phyloP scores from a whole-genome alignment of 1,140 invertebrate species.

The Saccostrea glomerata region DNA sequence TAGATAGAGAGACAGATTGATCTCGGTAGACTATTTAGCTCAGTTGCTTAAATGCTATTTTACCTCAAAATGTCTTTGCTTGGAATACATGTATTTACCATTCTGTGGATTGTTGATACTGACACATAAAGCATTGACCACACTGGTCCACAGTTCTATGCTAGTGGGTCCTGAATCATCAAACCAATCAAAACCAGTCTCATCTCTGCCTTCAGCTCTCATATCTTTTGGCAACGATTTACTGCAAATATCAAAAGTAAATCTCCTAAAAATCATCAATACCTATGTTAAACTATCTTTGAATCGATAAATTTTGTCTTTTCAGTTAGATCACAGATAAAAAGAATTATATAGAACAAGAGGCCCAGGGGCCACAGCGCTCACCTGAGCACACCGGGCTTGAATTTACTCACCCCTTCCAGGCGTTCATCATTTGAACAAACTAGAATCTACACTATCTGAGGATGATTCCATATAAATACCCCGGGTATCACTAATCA shows the following conservation, averaged over 20 bases:
- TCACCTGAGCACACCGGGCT: no score
- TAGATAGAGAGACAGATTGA: no score
- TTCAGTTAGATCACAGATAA: background rate
- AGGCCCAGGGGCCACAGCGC: no score
- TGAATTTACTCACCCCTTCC: no score
- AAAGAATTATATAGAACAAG: no score
- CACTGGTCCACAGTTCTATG: constrained; percentile 55
- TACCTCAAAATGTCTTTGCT: no score
- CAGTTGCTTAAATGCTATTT: no score
- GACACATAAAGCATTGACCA: constrained; percentile 53
- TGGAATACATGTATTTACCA: constrained; percentile 39
- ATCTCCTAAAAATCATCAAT: background rate
- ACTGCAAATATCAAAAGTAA: constrained; percentile 23
- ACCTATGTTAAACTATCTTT: background rate
- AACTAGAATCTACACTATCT: no score
- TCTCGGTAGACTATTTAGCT: no score
- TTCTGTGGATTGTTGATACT: constrained; percentile 63
- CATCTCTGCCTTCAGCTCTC: background rate
- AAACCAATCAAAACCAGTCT: constrained; percentile 50
- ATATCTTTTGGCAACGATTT: constrained; percentile 42
- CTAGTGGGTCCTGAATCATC: constrained; percentile 54
- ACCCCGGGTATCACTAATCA: no score
- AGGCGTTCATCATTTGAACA: no score
- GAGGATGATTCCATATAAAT: no score
- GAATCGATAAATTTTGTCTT: background rate